phyloP scores from a whole-genome alignment of 2,113 vertebrate genomes.

The Actinemys pallida region DNA sequence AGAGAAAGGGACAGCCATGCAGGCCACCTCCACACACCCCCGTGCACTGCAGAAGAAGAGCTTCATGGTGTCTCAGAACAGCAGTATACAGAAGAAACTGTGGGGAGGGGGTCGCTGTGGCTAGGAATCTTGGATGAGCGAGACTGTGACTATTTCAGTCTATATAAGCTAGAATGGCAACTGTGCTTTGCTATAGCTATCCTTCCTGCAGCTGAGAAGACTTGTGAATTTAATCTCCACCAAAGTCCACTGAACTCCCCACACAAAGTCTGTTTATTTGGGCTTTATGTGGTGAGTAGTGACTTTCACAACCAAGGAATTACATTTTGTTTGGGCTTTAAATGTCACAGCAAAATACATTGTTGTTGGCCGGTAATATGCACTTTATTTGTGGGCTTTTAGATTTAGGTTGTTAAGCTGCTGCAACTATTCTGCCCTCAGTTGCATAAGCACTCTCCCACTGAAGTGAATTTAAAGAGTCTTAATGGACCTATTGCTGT shows the following conservation, averaged over 20 bases:
- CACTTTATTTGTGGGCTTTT: not conserved
- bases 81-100: not conserved
- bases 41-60: not conserved
- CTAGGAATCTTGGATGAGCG: not conserved
- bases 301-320: not conserved
- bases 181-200: not conserved
- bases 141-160: not conserved
- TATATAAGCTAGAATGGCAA: not conserved
- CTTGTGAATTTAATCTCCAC: not conserved
- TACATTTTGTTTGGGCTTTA: not conserved
- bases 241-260: not conserved
- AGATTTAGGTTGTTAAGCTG: not conserved
- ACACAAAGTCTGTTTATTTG: not conserved
- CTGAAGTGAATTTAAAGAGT: not conserved
- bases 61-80: not conserved
- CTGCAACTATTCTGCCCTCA: not conserved
- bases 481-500: not conserved
- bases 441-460: not conserved
- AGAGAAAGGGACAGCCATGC: not conserved
- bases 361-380: not conserved
- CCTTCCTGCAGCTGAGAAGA: not conserved
- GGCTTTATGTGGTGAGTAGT: not conserved
- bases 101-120: not conserved
- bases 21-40: not conserved
- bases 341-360: not conserved